Percentiles rank a stretch among this genome's conserved stretches.
Conservation (phyloP, 2,888 invertebrate genomes). For the Fragum whitleyi region DNA sequence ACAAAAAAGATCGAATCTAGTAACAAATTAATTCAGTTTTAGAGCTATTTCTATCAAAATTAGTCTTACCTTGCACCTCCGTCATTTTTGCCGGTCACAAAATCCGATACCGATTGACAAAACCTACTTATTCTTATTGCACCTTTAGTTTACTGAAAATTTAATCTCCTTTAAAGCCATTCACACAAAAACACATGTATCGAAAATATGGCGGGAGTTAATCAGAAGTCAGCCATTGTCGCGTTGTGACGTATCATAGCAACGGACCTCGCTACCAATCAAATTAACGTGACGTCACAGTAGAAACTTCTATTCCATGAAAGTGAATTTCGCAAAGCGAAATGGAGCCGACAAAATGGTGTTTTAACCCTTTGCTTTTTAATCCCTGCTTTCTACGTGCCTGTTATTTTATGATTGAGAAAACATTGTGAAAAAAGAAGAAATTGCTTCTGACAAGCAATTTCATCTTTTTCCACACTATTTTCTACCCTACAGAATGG, state of each 20-base stretch:
- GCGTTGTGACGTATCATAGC: conserved; percentile 56
- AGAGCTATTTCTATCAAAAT: no score
- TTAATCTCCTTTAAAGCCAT: background rate
- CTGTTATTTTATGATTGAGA: no score
- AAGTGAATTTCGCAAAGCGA: conserved; percentile 57
- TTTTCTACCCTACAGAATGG: no score
- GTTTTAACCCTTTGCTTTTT: no score
- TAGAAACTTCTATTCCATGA: conserved; percentile 54
- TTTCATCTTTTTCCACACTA: no score
- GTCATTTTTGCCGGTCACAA: background rate
- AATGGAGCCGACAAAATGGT: no score
- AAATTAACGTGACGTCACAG: conserved; percentile 50
- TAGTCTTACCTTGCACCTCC: background rate
- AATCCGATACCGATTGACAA: background rate
- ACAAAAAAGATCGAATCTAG: no score
- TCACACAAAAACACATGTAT: conserved; percentile 14
- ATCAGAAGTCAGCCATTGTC: conserved; percentile 19
- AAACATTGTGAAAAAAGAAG: no score
- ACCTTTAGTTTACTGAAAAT: background rate
- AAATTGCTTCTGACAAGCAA: no score
- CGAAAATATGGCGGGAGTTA: conserved; percentile 30
- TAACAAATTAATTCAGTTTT: no score
- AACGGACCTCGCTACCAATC: conserved; percentile 50
- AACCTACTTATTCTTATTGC: background rate
- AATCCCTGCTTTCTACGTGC: no score